Percentiles rank a stretch among this genome's conserved stretches.
These are phyloP conservation scores for Drosophila affinis DNA, from an alignment of 2,888 invertebrate genomes.

Conservation along the genomic window DNA sequence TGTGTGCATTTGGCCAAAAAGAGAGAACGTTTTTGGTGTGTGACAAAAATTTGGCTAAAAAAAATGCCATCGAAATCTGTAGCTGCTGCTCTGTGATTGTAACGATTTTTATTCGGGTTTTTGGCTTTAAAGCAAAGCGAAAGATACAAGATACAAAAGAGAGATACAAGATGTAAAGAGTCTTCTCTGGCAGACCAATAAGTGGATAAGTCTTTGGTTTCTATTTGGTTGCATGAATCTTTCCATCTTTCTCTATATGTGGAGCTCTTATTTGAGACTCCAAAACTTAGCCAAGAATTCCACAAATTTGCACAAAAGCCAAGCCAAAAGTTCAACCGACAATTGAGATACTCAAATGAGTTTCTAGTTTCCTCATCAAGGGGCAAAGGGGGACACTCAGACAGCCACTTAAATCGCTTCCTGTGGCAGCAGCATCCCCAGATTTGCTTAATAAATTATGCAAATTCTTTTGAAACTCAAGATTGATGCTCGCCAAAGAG, in stretches of 20 bases:
- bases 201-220: conserved; percentile 69
- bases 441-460: conserved; percentile 60
- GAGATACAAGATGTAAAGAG: neutral
- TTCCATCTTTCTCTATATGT: too few relatives aligned
- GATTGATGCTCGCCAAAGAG: conserved; percentile 13
- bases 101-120: neutral
- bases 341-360: conserved; percentile 16
- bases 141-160: neutral
- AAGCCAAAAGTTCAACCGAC: conserved; percentile 28
- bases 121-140: neutral
- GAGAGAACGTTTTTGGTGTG: neutral
- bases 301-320: neutral
- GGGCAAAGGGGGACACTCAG: neutral
- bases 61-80: neutral
- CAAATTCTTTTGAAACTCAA: conserved; percentile 48
- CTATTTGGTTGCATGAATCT: too few relatives aligned
- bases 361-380: conserved; percentile 30
- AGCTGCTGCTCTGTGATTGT: conserved; percentile 23
- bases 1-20: conserved; percentile 8
- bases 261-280: neutral
- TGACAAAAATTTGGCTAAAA: conserved; percentile 13
- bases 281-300: conserved; percentile 7
- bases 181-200: neutral
- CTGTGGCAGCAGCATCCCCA: conserved; percentile 33
- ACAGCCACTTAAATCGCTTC: conserved; percentile 53